Base-by-base conservation (phyloP, 2,113 vertebrate species). In the Pavo muticus region DNA sequence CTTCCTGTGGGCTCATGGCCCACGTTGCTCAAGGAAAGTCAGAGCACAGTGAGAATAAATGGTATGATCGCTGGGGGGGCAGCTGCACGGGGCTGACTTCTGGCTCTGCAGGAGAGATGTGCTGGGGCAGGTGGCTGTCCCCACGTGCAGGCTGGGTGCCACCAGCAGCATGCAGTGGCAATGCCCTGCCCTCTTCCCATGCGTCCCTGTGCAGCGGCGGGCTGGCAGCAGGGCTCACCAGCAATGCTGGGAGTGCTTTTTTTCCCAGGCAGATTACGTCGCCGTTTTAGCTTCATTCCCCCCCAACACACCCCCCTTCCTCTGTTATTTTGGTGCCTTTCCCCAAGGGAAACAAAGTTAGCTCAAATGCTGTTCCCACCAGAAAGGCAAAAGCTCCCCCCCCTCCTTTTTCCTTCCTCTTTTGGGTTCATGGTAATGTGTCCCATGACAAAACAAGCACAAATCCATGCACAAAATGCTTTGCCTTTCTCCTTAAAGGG, bases 311-410 rank as follows among this genome's bases (percentile, higher is more conserved):
- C 87, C 94, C 93, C 82, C 96, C 91, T 93, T 95, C 94, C 95
- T 92, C 84, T 89, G 96, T 97, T 98, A 98, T 98, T 97, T 97
- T 93, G 96, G 97, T 97, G 97, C 88, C 61, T 61, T 96, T 97
- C 97, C 96, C 97, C 71, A 94, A 96, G 97, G 96, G 95, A 97
- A 95, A 80, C 94, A 90, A 96, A 83, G 73, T 95, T 44, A 64
- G 73, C 85, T 84, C 52, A 60, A 70, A 77, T 27, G 50, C 77
- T 42, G 60, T 97, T 97, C 97, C 97, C 98, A 97, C 87, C 96
- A 94, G 91, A 90, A 97, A 95, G 69, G 95, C 93, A 82, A 94
- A 92, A 94, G 80, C 84, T 91, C 68, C 69, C 86, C 89, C 54
- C 32, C 57, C 68, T 61, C 10, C 61, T 90, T 94, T 95, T 96